phyloP scores from a whole-genome alignment of 2,113 vertebrate genomes.

The Thamnophis sirtalis region DNA sequence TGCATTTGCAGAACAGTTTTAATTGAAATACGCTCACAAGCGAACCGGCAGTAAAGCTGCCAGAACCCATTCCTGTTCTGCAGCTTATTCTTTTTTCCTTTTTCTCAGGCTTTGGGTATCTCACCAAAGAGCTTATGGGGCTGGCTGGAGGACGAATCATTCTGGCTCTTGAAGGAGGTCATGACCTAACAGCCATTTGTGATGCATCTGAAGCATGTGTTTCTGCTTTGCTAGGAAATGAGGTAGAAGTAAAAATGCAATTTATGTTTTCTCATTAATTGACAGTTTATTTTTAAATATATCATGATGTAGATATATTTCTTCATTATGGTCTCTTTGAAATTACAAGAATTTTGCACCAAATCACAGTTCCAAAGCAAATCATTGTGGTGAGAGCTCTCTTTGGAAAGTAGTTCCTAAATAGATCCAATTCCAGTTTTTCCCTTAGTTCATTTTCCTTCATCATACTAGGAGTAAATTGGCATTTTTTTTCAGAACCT shows the following conservation, averaged over 20 bases:
- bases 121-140: slow-evolving; percentile 97
- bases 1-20: no score
- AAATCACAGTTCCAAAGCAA: neutral
- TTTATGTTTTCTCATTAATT: neutral
- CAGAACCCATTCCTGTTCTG: slow-evolving; percentile 9
- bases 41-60: no score
- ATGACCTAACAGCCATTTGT: slow-evolving; percentile 96
- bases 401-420: neutral
- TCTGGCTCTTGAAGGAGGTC: slow-evolving; percentile 93
- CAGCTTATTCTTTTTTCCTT: slow-evolving; percentile 52
- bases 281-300: neutral
- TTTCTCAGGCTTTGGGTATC: slow-evolving; percentile 88
- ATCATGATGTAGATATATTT: neutral
- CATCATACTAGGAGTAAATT: neutral
- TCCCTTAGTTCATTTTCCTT: neutral
- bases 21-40: no score
- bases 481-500: neutral
- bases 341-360: neutral
- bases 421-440: neutral
- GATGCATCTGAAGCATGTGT: slow-evolving; percentile 96
- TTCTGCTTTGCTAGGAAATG: slow-evolving; percentile 90
- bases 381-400: neutral
- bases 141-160: slow-evolving; percentile 90
- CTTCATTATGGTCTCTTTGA: neutral
- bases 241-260: slow-evolving; percentile 73